Base-by-base conservation (phyloP, 1,140 invertebrate genomes). In the Apis cerana region DNA sequence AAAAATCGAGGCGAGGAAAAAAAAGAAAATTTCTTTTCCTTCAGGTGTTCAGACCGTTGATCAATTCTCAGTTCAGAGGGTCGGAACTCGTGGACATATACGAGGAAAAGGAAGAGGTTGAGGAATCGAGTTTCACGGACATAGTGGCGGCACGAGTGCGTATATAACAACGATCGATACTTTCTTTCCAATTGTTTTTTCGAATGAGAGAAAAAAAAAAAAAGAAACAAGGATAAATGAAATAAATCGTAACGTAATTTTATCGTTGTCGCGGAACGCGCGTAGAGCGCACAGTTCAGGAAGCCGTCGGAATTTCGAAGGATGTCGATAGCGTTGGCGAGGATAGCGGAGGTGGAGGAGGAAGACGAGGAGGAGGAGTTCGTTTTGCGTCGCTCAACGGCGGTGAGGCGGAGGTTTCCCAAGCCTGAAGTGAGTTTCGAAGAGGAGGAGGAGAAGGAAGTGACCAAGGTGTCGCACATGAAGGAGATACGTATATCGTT, bases 251-350 rank as follows among this genome's bases (percentile, higher is more conserved):
- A n/a, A 23, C 4, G 2, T 15, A 76, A 54, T 67, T 19, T 7
- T 17, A 1, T 13, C 9, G 23, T 62, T 50, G 2, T 19, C 19
- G 27, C 33, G 33, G 2, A 33, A 3, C 33, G 33, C 4, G 9
- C 43, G 4, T 61, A 93, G 93, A 78, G 76, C 13, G 84, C 90
- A 84, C 88, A 93, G 7, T 94, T 95, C 83, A 94, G 93, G 84
- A 91, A 94, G 23, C 95, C 95, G 1, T 95, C 95, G 0, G 94
- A 95, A 90, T 96, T 94, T 83, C 92, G 94, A 21, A 93, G 94
- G 83, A 94, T 95, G 90, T 95, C 95, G 0, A 91, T 95, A 61
- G 92, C 94, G 4, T 11, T 80, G 27, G 23, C 67, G 89, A 93
- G 93, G 82, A 91, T 91, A 77, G 33, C 33, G 4, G 91, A 94